Conservation (phyloP, 2,888 invertebrate species). For the Elegia similella region DNA sequence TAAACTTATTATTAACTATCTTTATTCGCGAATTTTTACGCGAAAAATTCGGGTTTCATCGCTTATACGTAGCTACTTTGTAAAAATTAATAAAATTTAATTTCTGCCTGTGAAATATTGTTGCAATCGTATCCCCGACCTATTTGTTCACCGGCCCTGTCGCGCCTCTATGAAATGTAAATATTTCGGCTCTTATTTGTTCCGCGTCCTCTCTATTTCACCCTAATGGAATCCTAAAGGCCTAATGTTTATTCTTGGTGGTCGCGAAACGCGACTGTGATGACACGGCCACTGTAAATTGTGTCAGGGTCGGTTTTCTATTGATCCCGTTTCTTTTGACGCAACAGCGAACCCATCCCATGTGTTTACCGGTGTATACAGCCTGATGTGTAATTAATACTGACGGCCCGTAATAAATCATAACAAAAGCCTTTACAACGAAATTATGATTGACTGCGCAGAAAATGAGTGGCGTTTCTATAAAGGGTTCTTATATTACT, state of each 20-base stretch:
- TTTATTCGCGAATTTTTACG: too few relatives aligned
- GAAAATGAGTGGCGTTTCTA: conserved; percentile 1
- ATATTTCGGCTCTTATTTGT: conserved; percentile 45
- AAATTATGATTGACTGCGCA: conserved; percentile 8
- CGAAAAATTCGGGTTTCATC: too few relatives aligned
- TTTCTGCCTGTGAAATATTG: background rate
- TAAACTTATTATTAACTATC: too few relatives aligned
- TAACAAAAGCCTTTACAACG: conserved; percentile 1
- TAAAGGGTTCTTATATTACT: background rate
- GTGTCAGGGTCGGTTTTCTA: conserved; percentile 76
- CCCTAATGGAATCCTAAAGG: conserved; percentile 52
- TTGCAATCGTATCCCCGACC: conserved; percentile 13
- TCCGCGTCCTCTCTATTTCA: conserved; percentile 42
- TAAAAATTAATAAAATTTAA: too few relatives aligned
- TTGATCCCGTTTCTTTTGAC: conserved; percentile 72
- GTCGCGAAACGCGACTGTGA: conserved; percentile 50
- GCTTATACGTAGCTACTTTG: too few relatives aligned
- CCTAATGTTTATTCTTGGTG: conserved; percentile 67
- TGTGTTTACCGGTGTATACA: conserved; percentile 47
- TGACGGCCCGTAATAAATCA: conserved; percentile 7
- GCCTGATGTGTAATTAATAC: conserved; percentile 7
- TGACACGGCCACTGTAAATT: conserved; percentile 68
- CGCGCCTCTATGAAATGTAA: conserved; percentile 28
- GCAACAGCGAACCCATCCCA: conserved; percentile 56
- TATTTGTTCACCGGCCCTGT: conserved; percentile 25